Base-by-base conservation (phyloP, 2,113 vertebrate genomes). In the Halcyon senegalensis region DNA sequence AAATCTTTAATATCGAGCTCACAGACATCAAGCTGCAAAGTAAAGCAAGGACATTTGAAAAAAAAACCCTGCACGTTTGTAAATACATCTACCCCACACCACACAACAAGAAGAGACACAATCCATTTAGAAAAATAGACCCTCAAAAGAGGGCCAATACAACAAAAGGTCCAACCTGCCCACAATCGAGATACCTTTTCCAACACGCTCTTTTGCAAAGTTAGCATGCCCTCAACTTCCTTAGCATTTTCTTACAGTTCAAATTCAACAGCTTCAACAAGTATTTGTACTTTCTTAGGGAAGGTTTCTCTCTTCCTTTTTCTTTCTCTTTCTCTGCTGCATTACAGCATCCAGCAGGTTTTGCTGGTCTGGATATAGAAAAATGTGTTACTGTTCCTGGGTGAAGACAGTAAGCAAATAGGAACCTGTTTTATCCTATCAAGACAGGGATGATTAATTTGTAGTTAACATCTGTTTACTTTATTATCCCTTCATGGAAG, bases 361-460 rank as follows among this genome's bases (percentile, higher is more conserved):
- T 94, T 59, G 48, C 69, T 39, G 35, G 23, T 72, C 18, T 7
- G 27, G 76, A 60, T 72, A 44, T 10, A 62, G 89, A 87, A 72
- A 73, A 73, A 50, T 4, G 6, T 30, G 30, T 62, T 68, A 86
- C 46, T 13, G 2, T 50, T 59, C 72, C 62, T 83, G 53, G 50
- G 50, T 68, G 69, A 77, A 43, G 80, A 93, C 50, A 30, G 16
- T 31, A 37, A 89, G 50, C 41, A 87, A 92, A 78, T 28, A 59
- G 35, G 59, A 80, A 39, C 73, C 60, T 58, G 53, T 41, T 59
- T 43, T 77, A 51, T 2, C 1, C 84, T 93, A 83, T 87, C 84
- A 37, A 56, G 88, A 75, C 75, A 89, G 55, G 66, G 41, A 62
- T 96, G 80, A 92, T 91, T 95, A 92, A 96, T 80, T 83, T 51